Conservation (phyloP, 2,113 vertebrate species). For the Atractosteus spatula region DNA sequence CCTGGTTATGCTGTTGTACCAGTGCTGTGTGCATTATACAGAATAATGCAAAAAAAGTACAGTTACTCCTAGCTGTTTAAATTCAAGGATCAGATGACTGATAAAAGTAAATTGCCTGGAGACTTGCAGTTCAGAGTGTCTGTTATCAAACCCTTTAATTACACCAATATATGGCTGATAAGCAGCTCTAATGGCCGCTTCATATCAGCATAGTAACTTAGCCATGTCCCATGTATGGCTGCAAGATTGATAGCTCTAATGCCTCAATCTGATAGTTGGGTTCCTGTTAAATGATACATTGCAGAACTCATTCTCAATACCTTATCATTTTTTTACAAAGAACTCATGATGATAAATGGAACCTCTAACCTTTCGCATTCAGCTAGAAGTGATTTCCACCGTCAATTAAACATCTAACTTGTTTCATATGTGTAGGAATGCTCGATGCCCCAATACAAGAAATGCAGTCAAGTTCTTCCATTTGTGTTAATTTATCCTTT, state of each 20-base stretch:
- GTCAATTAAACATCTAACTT: not conserved
- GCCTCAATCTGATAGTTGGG: constrained; percentile 83
- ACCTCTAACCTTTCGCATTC: not conserved
- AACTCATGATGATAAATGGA: not conserved
- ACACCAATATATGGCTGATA: constrained; percentile 84
- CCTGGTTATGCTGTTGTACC: too few species aligned
- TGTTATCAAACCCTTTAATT: constrained; percentile 87
- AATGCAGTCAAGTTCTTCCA: too few species aligned
- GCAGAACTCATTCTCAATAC: constrained; percentile 63
- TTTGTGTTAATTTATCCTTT: too few species aligned
- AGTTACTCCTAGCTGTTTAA: constrained; percentile 52
- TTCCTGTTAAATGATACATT: constrained; percentile 87
- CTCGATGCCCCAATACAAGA: too few species aligned
- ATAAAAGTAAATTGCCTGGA: constrained; percentile 78
- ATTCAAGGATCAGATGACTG: constrained; percentile 82
- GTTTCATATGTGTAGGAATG: not conserved
- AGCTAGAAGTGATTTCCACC: not conserved
- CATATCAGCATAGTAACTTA: constrained; percentile 79
- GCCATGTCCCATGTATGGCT: constrained; percentile 65
- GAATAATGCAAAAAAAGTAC: not conserved
- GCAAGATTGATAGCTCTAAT: constrained; percentile 74
- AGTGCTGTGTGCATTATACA: too few species aligned
- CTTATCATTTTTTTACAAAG: constrained; percentile 42
- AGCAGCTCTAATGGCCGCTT: constrained; percentile 85
- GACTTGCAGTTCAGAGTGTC: constrained; percentile 69